Evolutionary conservation across 2,113 vertebrate species (phyloP).

Genomic region (Petrocephalus zakoni): DNA sequence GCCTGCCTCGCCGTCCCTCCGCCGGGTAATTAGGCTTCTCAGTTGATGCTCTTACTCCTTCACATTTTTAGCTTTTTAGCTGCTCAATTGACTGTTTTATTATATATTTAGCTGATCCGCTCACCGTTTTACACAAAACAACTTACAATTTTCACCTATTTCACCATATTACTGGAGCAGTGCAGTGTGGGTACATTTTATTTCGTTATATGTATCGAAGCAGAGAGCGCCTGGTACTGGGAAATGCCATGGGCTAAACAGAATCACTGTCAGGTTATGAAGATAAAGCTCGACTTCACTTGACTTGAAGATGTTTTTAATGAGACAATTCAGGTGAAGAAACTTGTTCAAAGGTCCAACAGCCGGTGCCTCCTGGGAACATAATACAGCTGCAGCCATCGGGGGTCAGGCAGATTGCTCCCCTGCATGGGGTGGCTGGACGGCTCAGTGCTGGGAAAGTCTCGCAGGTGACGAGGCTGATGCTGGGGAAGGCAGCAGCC

Average conservation of each 20-base stretch:
- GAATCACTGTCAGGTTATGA: no score
- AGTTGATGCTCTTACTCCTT: background rate
- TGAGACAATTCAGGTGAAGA: background rate
- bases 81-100: background rate
- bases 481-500: no score
- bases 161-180: background rate
- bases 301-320: no score
- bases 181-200: background rate
- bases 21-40: background rate
- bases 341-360: background rate
- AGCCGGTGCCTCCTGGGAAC: background rate
- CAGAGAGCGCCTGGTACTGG: no score
- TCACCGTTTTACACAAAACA: background rate
- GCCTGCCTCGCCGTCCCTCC: no score
- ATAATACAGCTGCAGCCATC: background rate
- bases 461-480: background rate
- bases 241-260: no score
- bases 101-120: background rate
- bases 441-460: background rate
- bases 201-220: no score
- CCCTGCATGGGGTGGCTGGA: background rate
- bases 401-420: background rate
- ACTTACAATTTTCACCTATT: background rate
- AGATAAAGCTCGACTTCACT: no score
- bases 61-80: background rate